Base-by-base conservation (phyloP, 1,140 invertebrate species). In the Calliopsis andreniformis region DNA sequence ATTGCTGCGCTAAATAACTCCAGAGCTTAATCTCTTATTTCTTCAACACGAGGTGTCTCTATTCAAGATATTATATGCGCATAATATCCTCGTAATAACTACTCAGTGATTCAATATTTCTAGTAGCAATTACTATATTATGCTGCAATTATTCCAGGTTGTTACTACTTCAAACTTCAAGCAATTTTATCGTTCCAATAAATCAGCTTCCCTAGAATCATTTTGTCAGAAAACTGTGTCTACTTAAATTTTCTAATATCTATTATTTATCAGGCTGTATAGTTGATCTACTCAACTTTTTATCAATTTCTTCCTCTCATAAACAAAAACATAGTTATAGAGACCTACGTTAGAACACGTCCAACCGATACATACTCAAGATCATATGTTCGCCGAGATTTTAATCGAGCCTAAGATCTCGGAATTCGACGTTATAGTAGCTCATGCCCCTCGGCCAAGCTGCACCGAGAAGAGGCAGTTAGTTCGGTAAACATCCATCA, bases 401-500 rank as follows among this genome's bases (percentile, higher is more conserved):
- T 82, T 72, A 79, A 77, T 83, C 56, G 64, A 69, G 49, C 23
- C 51, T 43, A 47, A 67, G 55, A 76, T 78, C 78, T 75, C 28
- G 67, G 42, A 63, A 77, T 62, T 79, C 70, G 81, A 81, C 63
- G 59, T 56, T 66, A 47, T 79, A 56, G 83, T 86, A 82, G 85
- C 82, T 42, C 28, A 49, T 70, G 61, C 58, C 70, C 62, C 16
- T 23, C 42, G 76, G 72, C 42, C 67, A 70, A 76, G 51, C 69
- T 70, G 51, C 58, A 72, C 69, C 76, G 67, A 78, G 72, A 80
- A 61, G 55, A 80, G 83, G 80, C 76, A 83, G 85, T 84, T 85
- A 85, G 82, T 88, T 88, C 59, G 78, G 85, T 86, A 90, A 89
- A 89, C 87, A 91, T 91, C 87, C 87, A 91, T 91, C 89, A 92